Evolutionary conservation across 2,888 invertebrate species (phyloP), one percentile per base, ranked within the genome.

Genomic region (Nycteola revayana): DNA sequence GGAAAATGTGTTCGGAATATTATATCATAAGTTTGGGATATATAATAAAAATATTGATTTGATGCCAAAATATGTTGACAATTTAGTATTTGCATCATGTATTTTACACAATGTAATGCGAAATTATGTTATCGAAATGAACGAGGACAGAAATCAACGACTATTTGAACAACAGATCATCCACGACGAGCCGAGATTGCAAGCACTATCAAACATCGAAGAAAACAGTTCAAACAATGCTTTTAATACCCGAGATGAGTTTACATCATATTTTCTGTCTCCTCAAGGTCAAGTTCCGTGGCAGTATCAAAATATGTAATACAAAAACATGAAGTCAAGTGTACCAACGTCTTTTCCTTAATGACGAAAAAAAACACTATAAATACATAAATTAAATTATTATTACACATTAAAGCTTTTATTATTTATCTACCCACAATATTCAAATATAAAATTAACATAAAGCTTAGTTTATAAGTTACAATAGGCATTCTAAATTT

Each of bases 261-360:
- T 32, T 32, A 14, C 27, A 32, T 22, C 26, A 14, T 27, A 26
- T 26, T 32, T 32, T 27, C 27, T 14, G n/a, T 32, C 32, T 32
- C 32, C 22, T 22, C 11, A 32, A 26, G 26, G 32, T 20, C 32
- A 21, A 32, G 32, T 32, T 32, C 25, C 32, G 26, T 32, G 32
- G 26, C 26, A 26, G 26, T 21, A 26, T 21, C 25, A 24, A 31
- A 25, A 31, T 31, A 31, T 25, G 10, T 31, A 31, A 31, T 31
- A 24, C 18, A 28, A 28, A 28, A 28, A 28, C 28, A 18, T 28
- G 27, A 28, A 10, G 10, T 28, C 28, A 28, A 28, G 28, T 21
- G 21, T 28, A 28, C 28, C 14, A 28, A 28, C 28, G 20, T 28
- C 21, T 28, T 28, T 21, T 28, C 28, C 28, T 21, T 14, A 14